Evolutionary conservation across 2,113 vertebrate species (phyloP).

Genomic region (Gasterosteus aculeatus): DNA sequence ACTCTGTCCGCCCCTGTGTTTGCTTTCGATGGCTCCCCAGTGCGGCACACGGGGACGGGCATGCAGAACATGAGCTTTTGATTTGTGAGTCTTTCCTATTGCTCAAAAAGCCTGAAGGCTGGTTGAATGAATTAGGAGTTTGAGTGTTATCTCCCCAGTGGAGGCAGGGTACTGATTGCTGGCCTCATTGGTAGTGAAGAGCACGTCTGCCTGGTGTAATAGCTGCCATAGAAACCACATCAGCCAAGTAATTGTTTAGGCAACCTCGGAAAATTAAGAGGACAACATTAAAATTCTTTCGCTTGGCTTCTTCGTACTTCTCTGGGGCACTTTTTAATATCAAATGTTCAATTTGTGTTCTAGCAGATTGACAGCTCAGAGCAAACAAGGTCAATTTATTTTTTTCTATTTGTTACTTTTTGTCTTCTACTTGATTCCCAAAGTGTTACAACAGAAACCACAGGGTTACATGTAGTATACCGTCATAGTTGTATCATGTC

Average conservation of each 20-base stretch:
- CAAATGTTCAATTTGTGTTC: slow-evolving; percentile 52
- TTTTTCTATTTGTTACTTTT: not conserved
- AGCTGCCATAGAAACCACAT: slow-evolving; percentile 78
- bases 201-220: slow-evolving; percentile 77
- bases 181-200: slow-evolving; percentile 74
- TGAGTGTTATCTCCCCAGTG: slow-evolving; percentile 75
- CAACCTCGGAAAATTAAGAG: slow-evolving; percentile 77
- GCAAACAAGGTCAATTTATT: not conserved
- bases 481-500: not conserved
- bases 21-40: slow-evolving; percentile 58
- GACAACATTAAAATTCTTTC: slow-evolving; percentile 69
- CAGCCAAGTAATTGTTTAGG: slow-evolving; percentile 79
- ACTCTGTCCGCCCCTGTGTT: slow-evolving; percentile 57
- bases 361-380: slow-evolving; percentile 39
- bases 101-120: slow-evolving; percentile 69
- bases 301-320: slow-evolving; percentile 34
- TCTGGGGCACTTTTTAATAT: slow-evolving; percentile 33
- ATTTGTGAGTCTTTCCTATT: slow-evolving; percentile 70
- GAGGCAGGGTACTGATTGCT: slow-evolving; percentile 74
- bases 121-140: slow-evolving; percentile 77
- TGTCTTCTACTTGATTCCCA: not conserved
- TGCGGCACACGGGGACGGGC: slow-evolving; percentile 49
- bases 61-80: slow-evolving; percentile 66
- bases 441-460: not conserved
- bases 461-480: not conserved